Evolutionary conservation across 1,140 invertebrate genomes (phyloP).

Genomic region (Sycobia sp.): DNA sequence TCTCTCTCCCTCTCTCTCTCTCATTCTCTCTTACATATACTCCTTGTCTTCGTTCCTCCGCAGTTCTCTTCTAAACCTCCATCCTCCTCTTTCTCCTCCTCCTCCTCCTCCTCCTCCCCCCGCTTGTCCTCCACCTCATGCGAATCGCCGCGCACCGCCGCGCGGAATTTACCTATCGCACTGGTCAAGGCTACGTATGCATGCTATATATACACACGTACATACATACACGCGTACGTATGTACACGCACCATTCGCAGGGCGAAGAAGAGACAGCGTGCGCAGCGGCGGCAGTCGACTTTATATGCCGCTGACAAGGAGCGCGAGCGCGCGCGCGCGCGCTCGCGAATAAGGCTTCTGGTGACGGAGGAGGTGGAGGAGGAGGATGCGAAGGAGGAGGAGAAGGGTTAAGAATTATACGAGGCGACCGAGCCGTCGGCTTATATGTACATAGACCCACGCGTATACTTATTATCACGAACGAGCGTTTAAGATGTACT

Average conservation of each 20-base stretch:
- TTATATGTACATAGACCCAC: too few species aligned
- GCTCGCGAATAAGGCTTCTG: not conserved
- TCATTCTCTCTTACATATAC: not conserved
- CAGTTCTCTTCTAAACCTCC: too few species aligned
- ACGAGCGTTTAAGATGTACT: constrained; percentile 16
- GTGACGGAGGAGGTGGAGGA: not conserved
- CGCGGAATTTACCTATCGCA: constrained; percentile 29
- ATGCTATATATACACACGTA: too few species aligned
- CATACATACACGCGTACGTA: too few species aligned
- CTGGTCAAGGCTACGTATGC: constrained; percentile 21
- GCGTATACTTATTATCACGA: constrained; percentile 3
- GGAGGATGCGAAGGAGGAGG: not conserved
- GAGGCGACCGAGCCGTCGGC: not conserved
- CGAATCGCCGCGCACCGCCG: not conserved
- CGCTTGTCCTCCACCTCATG: too few species aligned
- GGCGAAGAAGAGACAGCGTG: not conserved
- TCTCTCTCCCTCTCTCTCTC: not conserved
- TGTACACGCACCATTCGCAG: too few species aligned
- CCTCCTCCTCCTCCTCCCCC: too few species aligned
- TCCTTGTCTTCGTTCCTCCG: too few species aligned
- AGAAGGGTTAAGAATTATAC: too few species aligned
- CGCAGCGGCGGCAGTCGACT: not conserved
- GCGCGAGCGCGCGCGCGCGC: too few species aligned
- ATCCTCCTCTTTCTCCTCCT: too few species aligned
- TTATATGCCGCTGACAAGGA: constrained; percentile 19